phyloP scores from a whole-genome alignment of 2,888 invertebrate genomes.

The Alsophila aescularia region DNA sequence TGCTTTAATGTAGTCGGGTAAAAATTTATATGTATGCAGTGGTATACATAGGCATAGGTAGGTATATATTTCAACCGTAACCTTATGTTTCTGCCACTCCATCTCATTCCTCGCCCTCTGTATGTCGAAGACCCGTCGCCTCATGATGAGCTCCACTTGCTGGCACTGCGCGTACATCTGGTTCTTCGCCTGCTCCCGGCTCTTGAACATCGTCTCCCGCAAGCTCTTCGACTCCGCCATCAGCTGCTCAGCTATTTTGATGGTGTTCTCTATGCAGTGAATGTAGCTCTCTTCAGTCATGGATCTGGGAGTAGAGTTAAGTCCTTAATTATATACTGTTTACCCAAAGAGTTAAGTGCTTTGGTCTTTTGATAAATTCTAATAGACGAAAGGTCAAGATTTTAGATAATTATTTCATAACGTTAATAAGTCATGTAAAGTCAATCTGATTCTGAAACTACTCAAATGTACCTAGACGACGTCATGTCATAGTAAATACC shows the following conservation, averaged over 20 bases:
- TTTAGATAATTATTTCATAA: too few relatives aligned
- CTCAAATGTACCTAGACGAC: too few relatives aligned
- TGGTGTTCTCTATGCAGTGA: conserved; percentile 90
- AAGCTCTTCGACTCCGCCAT: conserved; percentile 90
- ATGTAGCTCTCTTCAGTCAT: conserved; percentile 93
- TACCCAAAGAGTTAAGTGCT: too few relatives aligned
- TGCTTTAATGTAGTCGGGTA: too few relatives aligned
- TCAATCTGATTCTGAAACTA: too few relatives aligned
- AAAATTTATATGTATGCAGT: too few relatives aligned
- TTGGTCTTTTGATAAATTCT: too few relatives aligned
- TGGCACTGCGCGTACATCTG: conserved; percentile 93
- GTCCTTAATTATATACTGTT: neutral
- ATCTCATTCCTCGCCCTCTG: conserved; percentile 94
- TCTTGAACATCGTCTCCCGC: conserved; percentile 91
- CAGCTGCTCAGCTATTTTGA: conserved; percentile 92
- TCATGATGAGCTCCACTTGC: conserved; percentile 91
- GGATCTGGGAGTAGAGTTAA: conserved; percentile 59
- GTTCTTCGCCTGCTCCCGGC: conserved; percentile 90
- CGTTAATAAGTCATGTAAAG: too few relatives aligned
- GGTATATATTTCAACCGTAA: too few relatives aligned
- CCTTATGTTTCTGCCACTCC: conserved; percentile 91
- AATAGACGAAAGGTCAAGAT: too few relatives aligned
- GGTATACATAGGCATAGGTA: too few relatives aligned
- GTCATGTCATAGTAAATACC: too few relatives aligned
- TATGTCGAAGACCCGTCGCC: conserved; percentile 94